phyloP scores from a whole-genome alignment of 2,113 vertebrate genomes.

The Peromyscus maniculatus region DNA sequence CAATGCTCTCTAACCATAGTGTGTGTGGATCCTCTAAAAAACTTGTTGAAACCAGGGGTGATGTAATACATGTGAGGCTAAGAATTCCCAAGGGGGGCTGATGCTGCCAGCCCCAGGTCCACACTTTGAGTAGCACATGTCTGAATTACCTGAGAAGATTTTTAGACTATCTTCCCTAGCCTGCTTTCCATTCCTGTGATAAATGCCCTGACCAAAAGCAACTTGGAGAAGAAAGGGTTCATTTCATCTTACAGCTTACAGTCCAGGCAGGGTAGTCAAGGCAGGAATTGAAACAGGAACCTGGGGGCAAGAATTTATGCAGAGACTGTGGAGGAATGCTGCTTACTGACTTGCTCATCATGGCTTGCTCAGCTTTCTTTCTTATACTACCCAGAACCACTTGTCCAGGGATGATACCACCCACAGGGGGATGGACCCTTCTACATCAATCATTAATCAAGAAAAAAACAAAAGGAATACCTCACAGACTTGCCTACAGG shows the following conservation, averaged over 20 bases:
- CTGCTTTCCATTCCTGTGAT: background rate
- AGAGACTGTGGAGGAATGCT: background rate
- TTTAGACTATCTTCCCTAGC: too few relatives aligned
- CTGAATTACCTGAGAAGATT: background rate
- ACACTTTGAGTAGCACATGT: background rate
- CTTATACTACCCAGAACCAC: background rate
- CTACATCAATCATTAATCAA: background rate
- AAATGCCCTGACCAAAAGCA: background rate
- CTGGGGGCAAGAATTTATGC: background rate
- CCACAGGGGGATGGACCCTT: background rate
- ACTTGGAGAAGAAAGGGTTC: background rate
- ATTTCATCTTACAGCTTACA: background rate
- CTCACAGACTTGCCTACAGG: background rate
- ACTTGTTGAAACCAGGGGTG: background rate
- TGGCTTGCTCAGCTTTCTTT: background rate
- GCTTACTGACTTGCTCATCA: background rate
- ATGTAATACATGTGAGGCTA: background rate
- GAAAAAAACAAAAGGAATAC: background rate
- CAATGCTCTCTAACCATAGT: background rate
- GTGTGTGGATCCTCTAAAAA: background rate
- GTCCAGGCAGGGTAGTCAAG: background rate
- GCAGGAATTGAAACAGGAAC: background rate
- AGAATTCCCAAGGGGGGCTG: background rate
- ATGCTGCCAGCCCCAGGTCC: background rate
- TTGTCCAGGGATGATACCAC: background rate